Evolutionary conservation across 2,797 vertebrate species (phyloP).

Genomic region (Clarias fuscus): DNA sequence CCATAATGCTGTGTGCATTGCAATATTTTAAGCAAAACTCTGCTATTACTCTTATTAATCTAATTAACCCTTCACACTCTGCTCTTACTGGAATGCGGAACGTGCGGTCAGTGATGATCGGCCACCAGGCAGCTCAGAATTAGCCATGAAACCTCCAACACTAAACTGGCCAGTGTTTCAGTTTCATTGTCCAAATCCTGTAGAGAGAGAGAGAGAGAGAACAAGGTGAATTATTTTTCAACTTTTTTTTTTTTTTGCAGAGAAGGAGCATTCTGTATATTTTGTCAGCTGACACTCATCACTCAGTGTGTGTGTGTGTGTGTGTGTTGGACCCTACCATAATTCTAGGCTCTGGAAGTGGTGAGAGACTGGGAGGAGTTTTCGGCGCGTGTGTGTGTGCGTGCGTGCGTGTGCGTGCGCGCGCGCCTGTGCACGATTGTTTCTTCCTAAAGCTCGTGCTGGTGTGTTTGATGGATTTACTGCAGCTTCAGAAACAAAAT

Average conservation of each 20-base stretch:
- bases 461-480: not conserved
- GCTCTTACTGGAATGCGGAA: no score
- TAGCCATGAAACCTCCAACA: no score
- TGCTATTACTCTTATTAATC: no score
- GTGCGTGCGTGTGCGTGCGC: not conserved
- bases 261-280: not conserved
- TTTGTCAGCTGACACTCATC: not conserved
- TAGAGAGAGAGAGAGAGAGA: no score
- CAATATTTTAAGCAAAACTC: no score
- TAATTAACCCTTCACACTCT: no score
- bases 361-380: constrained; percentile 63
- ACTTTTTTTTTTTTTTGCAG: not conserved
- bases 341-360: constrained; percentile 11
- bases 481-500: not conserved
- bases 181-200: no score
- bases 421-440: not conserved
- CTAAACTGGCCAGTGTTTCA: no score
- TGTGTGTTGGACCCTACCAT: constrained; percentile 47
- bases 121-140: no score
- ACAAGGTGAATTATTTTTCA: no score
- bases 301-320: not conserved
- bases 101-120: no score
- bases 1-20: no score
- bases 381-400: not conserved
- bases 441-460: not conserved